Percentiles rank a stretch among this genome's conserved stretches.
These are phyloP conservation scores for Onychorhynchus coronatus DNA, from an alignment of 2,113 vertebrate genomes.

Conservation along the genomic window DNA sequence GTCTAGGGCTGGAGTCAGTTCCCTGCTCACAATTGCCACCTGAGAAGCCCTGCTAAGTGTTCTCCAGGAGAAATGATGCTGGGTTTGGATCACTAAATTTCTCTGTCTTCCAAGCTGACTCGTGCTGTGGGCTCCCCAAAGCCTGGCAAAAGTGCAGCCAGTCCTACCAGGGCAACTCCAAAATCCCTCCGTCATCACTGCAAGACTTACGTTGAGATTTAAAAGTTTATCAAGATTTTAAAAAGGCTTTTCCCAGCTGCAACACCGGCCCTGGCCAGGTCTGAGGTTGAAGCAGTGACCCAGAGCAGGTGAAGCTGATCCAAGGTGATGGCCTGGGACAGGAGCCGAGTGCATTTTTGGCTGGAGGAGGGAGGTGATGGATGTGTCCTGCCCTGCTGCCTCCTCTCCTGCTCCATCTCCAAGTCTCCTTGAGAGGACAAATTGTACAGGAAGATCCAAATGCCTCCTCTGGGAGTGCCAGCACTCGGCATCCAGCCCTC, in stretches of 20 bases:
- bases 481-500: neutral
- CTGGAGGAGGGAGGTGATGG: neutral
- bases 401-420: neutral
- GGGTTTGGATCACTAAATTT: neutral
- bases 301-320: neutral
- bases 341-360: rapidly evolving
- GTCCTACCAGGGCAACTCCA: neutral
- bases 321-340: neutral
- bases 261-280: neutral
- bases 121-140: neutral
- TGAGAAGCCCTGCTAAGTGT: neutral
- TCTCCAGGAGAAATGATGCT: neutral
- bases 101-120: neutral
- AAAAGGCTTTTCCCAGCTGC: neutral
- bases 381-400: neutral
- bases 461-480: neutral
- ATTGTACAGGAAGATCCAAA: neutral
- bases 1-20: neutral
- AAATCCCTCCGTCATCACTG: neutral
- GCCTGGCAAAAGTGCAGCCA: neutral
- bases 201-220: neutral
- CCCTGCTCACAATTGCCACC: neutral
- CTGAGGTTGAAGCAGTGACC: neutral
- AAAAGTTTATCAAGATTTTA: neutral
- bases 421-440: neutral